These are phyloP conservation scores for Molorchus minor DNA, from an alignment of 2,888 invertebrate genomes.

Conservation along the genomic window DNA sequence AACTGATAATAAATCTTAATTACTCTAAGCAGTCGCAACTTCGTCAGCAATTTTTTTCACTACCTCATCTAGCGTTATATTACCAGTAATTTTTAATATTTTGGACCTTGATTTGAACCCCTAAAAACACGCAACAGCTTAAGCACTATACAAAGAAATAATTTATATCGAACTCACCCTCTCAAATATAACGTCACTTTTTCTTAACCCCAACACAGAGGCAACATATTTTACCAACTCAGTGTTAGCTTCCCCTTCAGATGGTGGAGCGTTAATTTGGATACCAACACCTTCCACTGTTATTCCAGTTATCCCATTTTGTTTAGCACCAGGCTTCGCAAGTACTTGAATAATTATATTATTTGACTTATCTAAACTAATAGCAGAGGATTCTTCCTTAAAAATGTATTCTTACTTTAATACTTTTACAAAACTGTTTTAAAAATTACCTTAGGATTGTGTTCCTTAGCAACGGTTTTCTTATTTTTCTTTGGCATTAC, in stretches of 20 bases:
- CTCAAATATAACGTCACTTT: slow-evolving; percentile 75
- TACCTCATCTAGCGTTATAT: slow-evolving; percentile 62
- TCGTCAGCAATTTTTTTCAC: slow-evolving; percentile 61
- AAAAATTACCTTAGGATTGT: neutral
- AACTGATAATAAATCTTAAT: no score
- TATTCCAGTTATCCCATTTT: slow-evolving; percentile 72
- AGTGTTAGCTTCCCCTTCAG: slow-evolving; percentile 82
- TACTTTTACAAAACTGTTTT: neutral
- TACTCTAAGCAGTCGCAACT: slow-evolving; percentile 38
- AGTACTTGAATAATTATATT: slow-evolving; percentile 71
- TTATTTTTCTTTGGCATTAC: slow-evolving; percentile 18
- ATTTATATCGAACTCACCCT: slow-evolving; percentile 41
- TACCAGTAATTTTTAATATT: slow-evolving; percentile 64
- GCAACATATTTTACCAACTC: slow-evolving; percentile 79
- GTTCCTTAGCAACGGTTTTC: neutral
- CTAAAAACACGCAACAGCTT: slow-evolving; percentile 26
- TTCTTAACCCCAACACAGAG: slow-evolving; percentile 72
- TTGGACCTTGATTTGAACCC: slow-evolving; percentile 71
- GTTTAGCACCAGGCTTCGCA: slow-evolving; percentile 81
- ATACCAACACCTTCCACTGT: slow-evolving; percentile 74
- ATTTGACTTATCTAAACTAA: slow-evolving; percentile 67
- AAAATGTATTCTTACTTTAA: slow-evolving; percentile 15
- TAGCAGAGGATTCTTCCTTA: slow-evolving; percentile 48
- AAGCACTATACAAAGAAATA: neutral
- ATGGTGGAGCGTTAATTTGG: slow-evolving; percentile 82